Base-by-base conservation (phyloP, 2,797 vertebrate genomes). In the Florisuga fusca region DNA sequence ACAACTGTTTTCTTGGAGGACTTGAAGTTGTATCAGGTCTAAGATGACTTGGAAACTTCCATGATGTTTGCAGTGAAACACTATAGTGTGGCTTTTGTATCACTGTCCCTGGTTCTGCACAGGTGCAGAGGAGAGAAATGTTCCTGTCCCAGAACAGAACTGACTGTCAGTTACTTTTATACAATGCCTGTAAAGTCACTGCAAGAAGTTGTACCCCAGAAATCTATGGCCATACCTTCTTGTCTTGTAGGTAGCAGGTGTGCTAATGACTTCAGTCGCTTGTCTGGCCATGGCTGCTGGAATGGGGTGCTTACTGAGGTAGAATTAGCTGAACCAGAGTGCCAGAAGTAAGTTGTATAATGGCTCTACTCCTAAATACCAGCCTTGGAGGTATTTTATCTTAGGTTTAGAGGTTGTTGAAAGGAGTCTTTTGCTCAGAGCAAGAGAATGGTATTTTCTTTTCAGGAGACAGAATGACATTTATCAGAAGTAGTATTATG, bases 261-360 rank as follows among this genome's bases (percentile, higher is more conserved):
- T 76, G 58, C 46, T 58, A 7, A 6, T 46, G 31, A 10, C 33
- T 89, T 43, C 17, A n/a, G 19, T 59, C 38, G 19, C 33, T 74
- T 80, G 41, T 67, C 18, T 46, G 34, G 0, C 57, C 55, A 1
- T 53, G 36, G 25, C 46, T 13, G 54, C n/a, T 83, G 78, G 66
- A 79, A 21, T 4, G 13, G 50, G 63, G 7, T 79, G 12, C 43
- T 54, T 46, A 6, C 48, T 53, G 61, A 20, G 36, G 29, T 84
- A 54, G 57, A 22, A 0, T 59, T 45, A 58, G 34, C 17, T 3
- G 10, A 67, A 50, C 0, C 3, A 54, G 9, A 8, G 7, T 59
- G 38, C 53, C 57, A 11, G 72, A 84, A 83, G 6, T 51, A 62
- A 80, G 25, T 12, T 78, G 9, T 38, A 2, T 55, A 63, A 67